Evolutionary conservation across 1,140 invertebrate genomes (phyloP), one percentile per base, ranked within the genome.

Genomic region (Trachymyrmex cornetzi): DNA sequence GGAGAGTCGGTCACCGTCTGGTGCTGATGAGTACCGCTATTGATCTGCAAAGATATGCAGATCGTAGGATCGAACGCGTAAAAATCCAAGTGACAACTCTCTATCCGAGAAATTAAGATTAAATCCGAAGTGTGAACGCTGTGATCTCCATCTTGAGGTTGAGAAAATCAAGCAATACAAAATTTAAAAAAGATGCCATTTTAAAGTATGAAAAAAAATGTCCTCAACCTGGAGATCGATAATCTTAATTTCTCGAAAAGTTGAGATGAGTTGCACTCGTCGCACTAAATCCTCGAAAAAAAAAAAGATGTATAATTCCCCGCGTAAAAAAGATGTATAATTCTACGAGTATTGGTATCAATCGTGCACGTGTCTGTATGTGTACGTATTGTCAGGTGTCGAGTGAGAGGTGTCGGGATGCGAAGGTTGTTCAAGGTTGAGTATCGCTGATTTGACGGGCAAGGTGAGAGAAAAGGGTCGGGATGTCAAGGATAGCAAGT

Each of bases 1-100:
- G 96, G 96, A 24, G 97, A 97, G 90, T 98, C 97, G 69, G 96
- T 96, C 59, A 96, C 95, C 82, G 96, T 96, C 88, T 96, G 96
- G 71, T 96, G 96, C 72, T 96, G 96, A 91, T 96, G 96, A 86
- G 93, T 94, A 88, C 95, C 95, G 90, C 96, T 95, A 93, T 96
- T 96, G 75, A 96, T 96, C 96, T 97, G 94, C 3, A 92, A 93
- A 44, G 69, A 82, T 34, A 82, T n/a, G 67, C 4, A 38, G 80
- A 82, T 59, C 50, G 86, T 85, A 86, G 27, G 34, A 24, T 24
- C 22, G 59, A 55, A 50, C 27, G 50, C 30, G 53, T 34, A 19
- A 50, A 27, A 64, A 64, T 12, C 22, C 19, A 4, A 12, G 27
- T 59, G 24, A 55, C 24, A 55, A n/a, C 3, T 27, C 57, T 38